Conservation (phyloP, 2,797 vertebrate species). For the Petrocephalus sullivani region DNA sequence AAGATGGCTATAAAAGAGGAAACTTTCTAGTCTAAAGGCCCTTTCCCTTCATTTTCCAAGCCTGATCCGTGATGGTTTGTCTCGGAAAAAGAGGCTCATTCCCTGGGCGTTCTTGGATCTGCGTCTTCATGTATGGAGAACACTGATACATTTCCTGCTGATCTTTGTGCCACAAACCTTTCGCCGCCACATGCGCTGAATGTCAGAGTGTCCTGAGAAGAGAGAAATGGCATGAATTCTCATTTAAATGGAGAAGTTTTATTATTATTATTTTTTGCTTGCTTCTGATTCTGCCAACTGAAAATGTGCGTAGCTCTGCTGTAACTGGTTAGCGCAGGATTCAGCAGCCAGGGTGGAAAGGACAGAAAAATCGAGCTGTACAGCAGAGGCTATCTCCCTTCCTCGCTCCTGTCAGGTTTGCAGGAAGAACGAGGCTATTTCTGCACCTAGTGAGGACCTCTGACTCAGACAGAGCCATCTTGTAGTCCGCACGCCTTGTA, state of each 20-base stretch:
- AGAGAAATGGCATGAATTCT: not conserved
- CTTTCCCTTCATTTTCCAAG: not conserved
- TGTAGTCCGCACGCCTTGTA: not conserved
- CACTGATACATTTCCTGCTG: not conserved
- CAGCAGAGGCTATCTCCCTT: conserved; percentile 46
- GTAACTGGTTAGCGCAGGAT: not conserved
- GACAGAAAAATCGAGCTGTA: conserved; percentile 51
- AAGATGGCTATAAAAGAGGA: not conserved
- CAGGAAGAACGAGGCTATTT: conserved; percentile 27
- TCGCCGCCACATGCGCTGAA: not conserved
- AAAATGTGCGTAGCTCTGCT: not conserved
- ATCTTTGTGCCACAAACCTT: not conserved
- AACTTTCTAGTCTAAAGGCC: not conserved
- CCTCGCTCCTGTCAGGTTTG: conserved; percentile 49
- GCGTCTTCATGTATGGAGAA: not conserved
- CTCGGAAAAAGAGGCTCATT: not conserved
- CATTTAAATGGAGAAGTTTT: not conserved
- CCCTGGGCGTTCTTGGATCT: not conserved
- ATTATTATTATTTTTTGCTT: not conserved
- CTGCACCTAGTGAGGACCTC: conserved; percentile 4
- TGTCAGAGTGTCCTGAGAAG: not conserved
- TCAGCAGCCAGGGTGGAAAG: not conserved
- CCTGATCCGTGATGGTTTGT: not conserved
- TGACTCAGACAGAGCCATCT: not conserved
- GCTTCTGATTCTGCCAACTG: not conserved